Conservation (phyloP, 2,113 vertebrate species). For the Numenius arquata region DNA sequence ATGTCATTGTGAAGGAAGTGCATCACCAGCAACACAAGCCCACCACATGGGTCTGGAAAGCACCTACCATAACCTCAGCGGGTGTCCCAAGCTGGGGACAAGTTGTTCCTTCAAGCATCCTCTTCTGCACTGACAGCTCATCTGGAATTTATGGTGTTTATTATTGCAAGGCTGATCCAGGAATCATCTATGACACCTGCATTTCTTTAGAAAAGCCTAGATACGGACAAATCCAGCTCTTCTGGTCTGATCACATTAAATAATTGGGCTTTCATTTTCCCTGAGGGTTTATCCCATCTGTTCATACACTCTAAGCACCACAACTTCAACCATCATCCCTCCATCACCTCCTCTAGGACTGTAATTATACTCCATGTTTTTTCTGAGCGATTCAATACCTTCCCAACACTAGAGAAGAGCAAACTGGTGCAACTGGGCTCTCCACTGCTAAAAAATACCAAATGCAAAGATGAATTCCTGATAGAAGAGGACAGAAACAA, state of each 20-base stretch:
- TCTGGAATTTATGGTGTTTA: neutral
- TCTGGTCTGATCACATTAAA: neutral
- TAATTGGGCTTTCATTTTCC: accelerated
- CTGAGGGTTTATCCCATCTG: neutral
- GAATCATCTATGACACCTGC: neutral
- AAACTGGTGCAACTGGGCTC: neutral
- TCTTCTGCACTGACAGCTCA: neutral
- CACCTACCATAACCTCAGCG: neutral
- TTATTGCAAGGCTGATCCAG: neutral
- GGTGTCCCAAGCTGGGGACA: neutral
- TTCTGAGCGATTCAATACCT: neutral
- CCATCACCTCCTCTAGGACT: neutral
- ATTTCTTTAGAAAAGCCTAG: neutral
- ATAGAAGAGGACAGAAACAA: neutral
- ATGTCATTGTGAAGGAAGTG: neutral
- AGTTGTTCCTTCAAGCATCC: neutral
- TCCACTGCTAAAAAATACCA: neutral
- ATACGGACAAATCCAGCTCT: neutral
- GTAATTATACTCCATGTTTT: neutral
- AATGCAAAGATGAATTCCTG: neutral
- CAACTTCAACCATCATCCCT: neutral
- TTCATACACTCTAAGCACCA: neutral
- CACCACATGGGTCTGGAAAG: neutral
- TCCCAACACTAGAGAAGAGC: neutral
- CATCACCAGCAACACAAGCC: neutral